Evolutionary conservation across 2,888 invertebrate genomes (phyloP).

Genomic region (Athetis lepigone): DNA sequence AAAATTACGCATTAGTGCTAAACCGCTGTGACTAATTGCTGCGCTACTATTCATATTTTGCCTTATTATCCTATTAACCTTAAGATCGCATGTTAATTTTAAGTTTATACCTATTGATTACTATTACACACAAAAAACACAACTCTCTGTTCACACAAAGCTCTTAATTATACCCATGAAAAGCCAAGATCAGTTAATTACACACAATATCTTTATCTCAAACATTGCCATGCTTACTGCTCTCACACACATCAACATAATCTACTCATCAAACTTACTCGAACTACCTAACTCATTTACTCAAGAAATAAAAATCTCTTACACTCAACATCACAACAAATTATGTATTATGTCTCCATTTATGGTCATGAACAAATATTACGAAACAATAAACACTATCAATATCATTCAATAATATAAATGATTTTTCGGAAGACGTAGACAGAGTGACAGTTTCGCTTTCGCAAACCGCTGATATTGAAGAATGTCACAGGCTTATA

Average conservation of each 20-base stretch:
- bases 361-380: too few species aligned
- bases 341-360: too few species aligned
- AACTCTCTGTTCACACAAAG: not conserved
- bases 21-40: not conserved
- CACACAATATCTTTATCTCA: not conserved
- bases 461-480: too few species aligned
- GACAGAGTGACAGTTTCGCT: too few species aligned
- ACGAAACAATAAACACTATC: too few species aligned
- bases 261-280: not conserved
- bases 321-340: conserved; percentile 1
- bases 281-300: too few species aligned
- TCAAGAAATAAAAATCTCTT: not conserved
- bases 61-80: not conserved
- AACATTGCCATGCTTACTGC: not conserved
- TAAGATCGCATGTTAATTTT: not conserved
- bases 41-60: not conserved
- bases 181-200: not conserved
- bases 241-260: not conserved
- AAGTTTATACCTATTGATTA: not conserved
- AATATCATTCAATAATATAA: too few species aligned
- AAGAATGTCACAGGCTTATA: too few species aligned
- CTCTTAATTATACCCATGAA: not conserved
- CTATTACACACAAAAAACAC: not conserved
- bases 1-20: not conserved
- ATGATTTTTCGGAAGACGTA: too few species aligned